Percentiles rank a stretch among this genome's conserved stretches.
Evolutionary conservation across 2,797 vertebrate genomes (phyloP).

Genomic region (Lophotriccus pileatus): DNA sequence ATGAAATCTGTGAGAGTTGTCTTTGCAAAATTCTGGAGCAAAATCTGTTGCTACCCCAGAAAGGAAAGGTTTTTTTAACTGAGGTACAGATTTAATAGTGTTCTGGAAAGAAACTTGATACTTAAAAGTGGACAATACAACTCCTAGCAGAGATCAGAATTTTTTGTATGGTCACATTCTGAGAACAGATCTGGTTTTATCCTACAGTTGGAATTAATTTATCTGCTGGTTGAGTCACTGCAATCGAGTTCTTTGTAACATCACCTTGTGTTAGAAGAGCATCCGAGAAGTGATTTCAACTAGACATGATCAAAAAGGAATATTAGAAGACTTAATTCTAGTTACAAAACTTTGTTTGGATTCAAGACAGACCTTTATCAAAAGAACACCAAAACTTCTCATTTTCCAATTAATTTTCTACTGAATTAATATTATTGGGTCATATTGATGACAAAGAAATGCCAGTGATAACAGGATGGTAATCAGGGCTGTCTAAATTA

Average conservation of each 20-base stretch:
- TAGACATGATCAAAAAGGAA: neutral
- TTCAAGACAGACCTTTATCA: neutral
- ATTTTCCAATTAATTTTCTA: neutral
- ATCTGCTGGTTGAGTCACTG: neutral
- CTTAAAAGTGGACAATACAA: neutral
- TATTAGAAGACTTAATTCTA: neutral
- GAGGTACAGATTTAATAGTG: neutral
- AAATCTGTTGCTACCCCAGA: neutral
- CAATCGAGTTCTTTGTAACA: neutral
- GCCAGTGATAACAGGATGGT: accelerated
- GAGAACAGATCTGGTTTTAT: neutral
- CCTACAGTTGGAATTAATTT: neutral
- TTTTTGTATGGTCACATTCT: neutral
- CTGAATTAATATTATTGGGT: neutral
- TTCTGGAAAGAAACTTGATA: neutral
- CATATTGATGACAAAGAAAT: neutral
- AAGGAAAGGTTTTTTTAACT: neutral
- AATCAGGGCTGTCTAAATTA: neutral
- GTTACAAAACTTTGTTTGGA: neutral
- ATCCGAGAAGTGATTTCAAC: neutral
- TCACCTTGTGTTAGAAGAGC: neutral
- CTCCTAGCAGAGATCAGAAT: neutral
- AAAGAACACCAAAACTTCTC: neutral
- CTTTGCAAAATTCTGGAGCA: neutral
- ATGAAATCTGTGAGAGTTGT: neutral